Percentiles rank a stretch among this genome's conserved stretches.
Conservation (phyloP, 2,113 vertebrate species). For the Siniperca knerii region DNA sequence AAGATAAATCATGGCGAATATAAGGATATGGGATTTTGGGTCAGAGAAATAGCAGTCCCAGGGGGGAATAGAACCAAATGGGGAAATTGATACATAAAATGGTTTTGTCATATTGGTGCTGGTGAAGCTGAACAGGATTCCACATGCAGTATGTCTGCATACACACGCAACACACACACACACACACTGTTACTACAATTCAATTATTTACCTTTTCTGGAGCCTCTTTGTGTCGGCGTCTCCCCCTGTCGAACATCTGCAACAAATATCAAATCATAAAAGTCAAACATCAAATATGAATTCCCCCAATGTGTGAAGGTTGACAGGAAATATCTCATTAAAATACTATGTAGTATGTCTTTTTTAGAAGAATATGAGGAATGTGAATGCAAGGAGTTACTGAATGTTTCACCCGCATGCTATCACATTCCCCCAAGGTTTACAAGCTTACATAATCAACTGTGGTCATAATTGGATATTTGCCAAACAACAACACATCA, state of each 20-base stretch:
- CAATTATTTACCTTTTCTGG: constrained; percentile 81
- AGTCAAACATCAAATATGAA: constrained; percentile 35
- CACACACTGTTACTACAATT: not conserved
- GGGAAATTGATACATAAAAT: constrained; percentile 50
- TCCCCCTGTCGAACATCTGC: constrained; percentile 84
- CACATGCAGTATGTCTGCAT: constrained; percentile 21
- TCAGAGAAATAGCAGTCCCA: constrained; percentile 48
- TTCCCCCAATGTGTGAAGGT: not conserved
- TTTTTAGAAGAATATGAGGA: constrained; percentile 8
- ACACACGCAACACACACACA: not conserved
- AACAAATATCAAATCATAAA: constrained; percentile 55
- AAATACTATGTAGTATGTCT: not conserved
- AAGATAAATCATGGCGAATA: constrained; percentile 76
- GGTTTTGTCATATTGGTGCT: constrained; percentile 54
- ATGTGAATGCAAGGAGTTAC: not conserved
- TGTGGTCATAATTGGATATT: constrained; percentile 5
- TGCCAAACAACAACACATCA: constrained; percentile 37
- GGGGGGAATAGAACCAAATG: constrained; percentile 36
- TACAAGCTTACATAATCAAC: constrained; percentile 37
- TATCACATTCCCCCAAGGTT: constrained; percentile 4
- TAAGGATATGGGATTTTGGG: constrained; percentile 52
- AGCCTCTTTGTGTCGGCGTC: constrained; percentile 75
- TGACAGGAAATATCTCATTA: constrained; percentile 47
- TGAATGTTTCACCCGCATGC: constrained; percentile 11
- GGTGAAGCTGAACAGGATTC: constrained; percentile 52